Evolutionary conservation across 2,797 vertebrate genomes (phyloP).

Genomic region (Melanotaenia pygmaea): DNA sequence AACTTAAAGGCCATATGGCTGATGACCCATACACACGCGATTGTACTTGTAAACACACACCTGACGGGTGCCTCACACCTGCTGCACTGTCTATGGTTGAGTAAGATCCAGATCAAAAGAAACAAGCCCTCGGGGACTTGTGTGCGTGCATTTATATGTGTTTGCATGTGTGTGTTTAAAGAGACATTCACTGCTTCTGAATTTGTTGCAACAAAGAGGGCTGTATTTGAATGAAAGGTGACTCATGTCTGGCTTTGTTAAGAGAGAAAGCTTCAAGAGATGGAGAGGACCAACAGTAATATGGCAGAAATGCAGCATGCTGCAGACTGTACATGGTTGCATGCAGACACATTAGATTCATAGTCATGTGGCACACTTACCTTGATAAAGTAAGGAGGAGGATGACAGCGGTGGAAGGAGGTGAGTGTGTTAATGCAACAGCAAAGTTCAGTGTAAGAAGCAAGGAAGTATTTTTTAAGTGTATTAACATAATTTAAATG

Average conservation of each 20-base stretch:
- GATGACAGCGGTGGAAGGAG: neutral
- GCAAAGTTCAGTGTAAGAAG: conserved; percentile 11
- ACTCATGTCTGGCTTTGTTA: conserved; percentile 62
- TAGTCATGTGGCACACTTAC: conserved; percentile 20
- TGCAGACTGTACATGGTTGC: conserved; percentile 17
- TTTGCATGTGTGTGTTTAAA: conserved; percentile 55
- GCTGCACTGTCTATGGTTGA: conserved; percentile 76
- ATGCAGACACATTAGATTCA: conserved; percentile 19
- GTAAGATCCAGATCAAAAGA: conserved; percentile 76
- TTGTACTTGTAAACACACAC: conserved; percentile 76
- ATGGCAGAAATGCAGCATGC: conserved; percentile 8
- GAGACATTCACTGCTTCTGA: conserved; percentile 65
- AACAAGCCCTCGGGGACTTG: conserved; percentile 57
- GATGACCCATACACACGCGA: conserved; percentile 66
- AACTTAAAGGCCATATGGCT: conserved; percentile 71
- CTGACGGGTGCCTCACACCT: conserved; percentile 88
- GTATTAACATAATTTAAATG: neutral
- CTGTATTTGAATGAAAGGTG: conserved; percentile 65
- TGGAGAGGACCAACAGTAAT: conserved; percentile 33
- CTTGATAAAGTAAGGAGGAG: conserved; percentile 19
- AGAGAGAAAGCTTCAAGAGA: conserved; percentile 20
- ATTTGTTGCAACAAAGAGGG: conserved; percentile 64
- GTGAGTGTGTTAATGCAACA: conserved; percentile 9
- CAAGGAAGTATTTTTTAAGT: neutral
- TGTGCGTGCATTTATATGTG: conserved; percentile 49